phyloP scores from a whole-genome alignment of 2,888 invertebrate species.

The Synergus gifuensis region DNA sequence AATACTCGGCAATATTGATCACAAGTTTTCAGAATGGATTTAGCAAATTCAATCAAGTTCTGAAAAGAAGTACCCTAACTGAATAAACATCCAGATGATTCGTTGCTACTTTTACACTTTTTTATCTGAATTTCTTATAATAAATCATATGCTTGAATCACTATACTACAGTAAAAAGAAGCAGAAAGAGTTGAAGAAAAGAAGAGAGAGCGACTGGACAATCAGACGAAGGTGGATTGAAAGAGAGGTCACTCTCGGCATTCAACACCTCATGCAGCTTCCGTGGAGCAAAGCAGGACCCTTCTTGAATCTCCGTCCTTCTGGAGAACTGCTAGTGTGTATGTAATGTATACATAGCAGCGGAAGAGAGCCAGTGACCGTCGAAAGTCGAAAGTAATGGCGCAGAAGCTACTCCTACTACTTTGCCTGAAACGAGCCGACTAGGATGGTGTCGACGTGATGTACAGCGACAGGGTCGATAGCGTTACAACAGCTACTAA shows the following conservation, averaged over 20 bases:
- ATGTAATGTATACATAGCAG: constrained; percentile 57
- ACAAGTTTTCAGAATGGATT: no score
- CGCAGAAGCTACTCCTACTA: constrained; percentile 73
- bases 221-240: constrained; percentile 6
- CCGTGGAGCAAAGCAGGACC: not conserved
- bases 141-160: not conserved
- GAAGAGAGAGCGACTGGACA: not conserved
- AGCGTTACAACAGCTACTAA: constrained; percentile 78
- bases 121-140: not conserved
- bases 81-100: not conserved
- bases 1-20: no score
- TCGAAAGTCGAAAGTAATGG: constrained; percentile 69
- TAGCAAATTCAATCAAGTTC: no score
- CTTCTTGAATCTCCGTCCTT: not conserved
- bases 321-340: constrained; percentile 44
- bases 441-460: constrained; percentile 77
- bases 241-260: not conserved
- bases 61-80: no score
- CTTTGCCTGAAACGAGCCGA: constrained; percentile 71
- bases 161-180: not conserved
- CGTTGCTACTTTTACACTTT: not conserved
- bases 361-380: constrained; percentile 52
- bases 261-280: constrained; percentile 14
- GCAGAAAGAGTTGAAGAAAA: not conserved
- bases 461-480: constrained; percentile 78